A percentile compares a stretch with the other conserved stretches of the same genome.
phyloP scores from a whole-genome alignment of 2,113 vertebrate genomes.

The Agapornis roseicollis region DNA sequence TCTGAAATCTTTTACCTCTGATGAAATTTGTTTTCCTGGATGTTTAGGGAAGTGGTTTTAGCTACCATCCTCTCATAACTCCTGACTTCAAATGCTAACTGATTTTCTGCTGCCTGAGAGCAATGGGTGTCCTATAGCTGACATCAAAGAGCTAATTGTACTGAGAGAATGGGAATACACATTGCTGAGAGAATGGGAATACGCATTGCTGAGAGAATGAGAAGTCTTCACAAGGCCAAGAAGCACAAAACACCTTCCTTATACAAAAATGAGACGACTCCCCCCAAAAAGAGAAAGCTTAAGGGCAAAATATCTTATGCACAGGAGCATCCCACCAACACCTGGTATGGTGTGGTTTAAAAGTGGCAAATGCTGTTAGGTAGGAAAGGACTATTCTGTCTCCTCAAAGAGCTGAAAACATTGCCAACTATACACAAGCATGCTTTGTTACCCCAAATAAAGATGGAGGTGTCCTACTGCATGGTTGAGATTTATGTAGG shows the following conservation, averaged over 20 bases:
- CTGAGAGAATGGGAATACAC: not conserved
- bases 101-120: not conserved
- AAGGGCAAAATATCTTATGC: not conserved
- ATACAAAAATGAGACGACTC: not conserved
- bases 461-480: not conserved
- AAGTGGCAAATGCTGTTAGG: not conserved
- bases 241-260: not conserved
- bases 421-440: not conserved
- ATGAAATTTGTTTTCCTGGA: not conserved
- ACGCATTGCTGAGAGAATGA: not conserved
- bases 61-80: not conserved
- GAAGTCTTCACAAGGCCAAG: not conserved
- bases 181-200: not conserved
- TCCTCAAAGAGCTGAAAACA: not conserved
- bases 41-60: not conserved
- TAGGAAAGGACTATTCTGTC: not conserved
- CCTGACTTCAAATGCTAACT: not conserved
- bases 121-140: not conserved
- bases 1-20: not conserved
- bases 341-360: not conserved
- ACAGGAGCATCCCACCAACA: too few relatives aligned
- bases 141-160: not conserved
- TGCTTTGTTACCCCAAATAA: fast-evolving
- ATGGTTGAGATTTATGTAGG: not conserved
- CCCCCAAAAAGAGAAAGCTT: not conserved